A percentile compares a stretch with the other conserved stretches of the same genome.
These are phyloP conservation scores for Aphidoletes aphidimyza DNA, from an alignment of 2,888 invertebrate species.

Conservation along the genomic window DNA sequence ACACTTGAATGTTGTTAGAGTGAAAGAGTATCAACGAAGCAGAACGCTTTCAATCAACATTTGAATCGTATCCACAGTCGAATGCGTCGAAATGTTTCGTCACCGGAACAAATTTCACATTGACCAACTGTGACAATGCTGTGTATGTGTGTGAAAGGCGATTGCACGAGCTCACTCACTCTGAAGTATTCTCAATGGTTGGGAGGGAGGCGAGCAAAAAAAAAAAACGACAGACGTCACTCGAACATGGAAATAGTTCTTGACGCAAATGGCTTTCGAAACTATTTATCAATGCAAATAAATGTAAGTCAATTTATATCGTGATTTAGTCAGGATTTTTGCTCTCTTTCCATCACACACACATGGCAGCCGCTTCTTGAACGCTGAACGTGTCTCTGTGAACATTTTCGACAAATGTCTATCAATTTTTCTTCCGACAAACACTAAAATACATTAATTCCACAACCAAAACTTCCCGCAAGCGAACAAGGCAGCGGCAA, in stretches of 20 bases:
- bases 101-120: background rate
- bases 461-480: background rate
- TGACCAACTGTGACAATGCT: background rate
- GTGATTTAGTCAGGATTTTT: conserved; percentile 37
- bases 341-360: background rate
- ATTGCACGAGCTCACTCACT: too few species aligned
- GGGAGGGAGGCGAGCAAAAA: background rate
- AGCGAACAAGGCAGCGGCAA: too few species aligned
- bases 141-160: background rate
- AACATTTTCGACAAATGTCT: conserved; percentile 25
- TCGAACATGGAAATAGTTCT: conserved; percentile 44
- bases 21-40: background rate
- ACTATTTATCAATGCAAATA: conserved; percentile 49
- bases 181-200: too few species aligned
- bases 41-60: background rate
- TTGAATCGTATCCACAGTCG: background rate
- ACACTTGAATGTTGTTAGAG: background rate
- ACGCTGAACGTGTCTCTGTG: background rate
- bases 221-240: conserved; percentile 15
- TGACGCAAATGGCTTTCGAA: conserved; percentile 36
- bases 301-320: conserved; percentile 46
- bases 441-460: conserved; percentile 30
- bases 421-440: conserved; percentile 28
- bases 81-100: background rate
- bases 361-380: background rate